Evolutionary conservation across 2,888 invertebrate species (phyloP), one percentile per base, ranked within the genome.

Genomic region (Gibbula magus): DNA sequence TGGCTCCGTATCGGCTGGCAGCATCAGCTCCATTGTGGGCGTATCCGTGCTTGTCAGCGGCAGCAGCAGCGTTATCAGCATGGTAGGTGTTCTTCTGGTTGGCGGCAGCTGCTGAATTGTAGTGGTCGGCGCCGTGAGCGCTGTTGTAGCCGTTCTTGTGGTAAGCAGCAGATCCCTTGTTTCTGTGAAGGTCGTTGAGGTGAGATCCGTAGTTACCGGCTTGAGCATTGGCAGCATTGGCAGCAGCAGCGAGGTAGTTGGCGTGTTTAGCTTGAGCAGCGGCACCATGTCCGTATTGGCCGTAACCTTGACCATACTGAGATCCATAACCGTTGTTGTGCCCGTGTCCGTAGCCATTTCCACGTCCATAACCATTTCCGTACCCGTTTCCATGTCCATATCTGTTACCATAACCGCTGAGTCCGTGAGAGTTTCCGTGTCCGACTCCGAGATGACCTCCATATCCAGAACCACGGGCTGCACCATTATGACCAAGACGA

Each of bases 111-210:
- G 32, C 53, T n/a, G 75, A 52, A 32, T 51, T 75, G 75, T 53
- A 75, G 75, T 75, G 32, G 54, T 32, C 53, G 75, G 20, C 32
- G 35, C 32, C 75, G 7, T 75, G 32, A 20, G 53, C 75, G 54
- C 54, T 75, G 75, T 75, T 75, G 75, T 75, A 51, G 18, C 53
- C 53, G 54, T 54, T 54, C 75, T 29, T 54, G 54, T 75, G 75
- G 54, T 53, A 75, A n/a, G 75, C 75, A 53, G 75, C 53, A 18
- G 29, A 29, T 16, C 29, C 53, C 25, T 75, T 75, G 39, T 70
- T 70, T 39, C 70, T 32, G 32, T 70, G 70, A 39, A 35, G 35
- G 32, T 75, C 75, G 32, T 75, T 75, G n/a, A 75, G 75, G 54
- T 75, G 75, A 54, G 54, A 54, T 54, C 75, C 75, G 35, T 75